Evolutionary conservation across 1,140 invertebrate genomes (phyloP).

Genomic region (Lordiphosa stackelbergi): DNA sequence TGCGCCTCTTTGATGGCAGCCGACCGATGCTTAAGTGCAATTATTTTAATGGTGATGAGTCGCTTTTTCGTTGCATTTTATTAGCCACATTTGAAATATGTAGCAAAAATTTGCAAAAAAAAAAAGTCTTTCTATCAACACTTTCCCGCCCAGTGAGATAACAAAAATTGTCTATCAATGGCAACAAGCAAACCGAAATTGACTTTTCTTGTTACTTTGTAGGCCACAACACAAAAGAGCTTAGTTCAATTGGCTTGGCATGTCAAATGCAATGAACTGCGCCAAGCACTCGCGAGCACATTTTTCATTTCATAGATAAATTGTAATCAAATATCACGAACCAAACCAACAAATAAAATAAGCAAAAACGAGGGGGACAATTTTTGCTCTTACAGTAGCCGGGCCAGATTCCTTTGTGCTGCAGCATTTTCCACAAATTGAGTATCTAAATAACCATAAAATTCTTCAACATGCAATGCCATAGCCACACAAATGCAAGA

Average conservation of each 20-base stretch:
- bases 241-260: constrained; percentile 54
- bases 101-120: constrained; percentile 15
- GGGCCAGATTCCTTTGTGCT: constrained; percentile 3
- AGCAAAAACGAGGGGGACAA: too few relatives aligned
- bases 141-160: too few relatives aligned
- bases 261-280: constrained; percentile 64
- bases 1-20: constrained; percentile 60
- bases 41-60: constrained; percentile 59
- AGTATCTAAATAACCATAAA: constrained; percentile 71
- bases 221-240: constrained; percentile 43
- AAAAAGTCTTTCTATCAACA: constrained; percentile 12
- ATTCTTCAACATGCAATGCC: constrained; percentile 62
- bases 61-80: constrained; percentile 40
- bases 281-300: constrained; percentile 21
- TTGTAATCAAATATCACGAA: constrained; percentile 73
- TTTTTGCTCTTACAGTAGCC: too few relatives aligned
- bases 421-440: constrained; percentile 44
- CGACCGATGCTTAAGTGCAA: constrained; percentile 47
- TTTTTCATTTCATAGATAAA: constrained; percentile 49
- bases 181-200: constrained; percentile 32
- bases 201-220: constrained; percentile 45
- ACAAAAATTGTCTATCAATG: constrained; percentile 37
- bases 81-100: constrained; percentile 18
- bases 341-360: background rate
- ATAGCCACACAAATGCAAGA: constrained; percentile 40